Conservation (phyloP, 1,140 invertebrate species). For the Bradysia coprophila region DNA sequence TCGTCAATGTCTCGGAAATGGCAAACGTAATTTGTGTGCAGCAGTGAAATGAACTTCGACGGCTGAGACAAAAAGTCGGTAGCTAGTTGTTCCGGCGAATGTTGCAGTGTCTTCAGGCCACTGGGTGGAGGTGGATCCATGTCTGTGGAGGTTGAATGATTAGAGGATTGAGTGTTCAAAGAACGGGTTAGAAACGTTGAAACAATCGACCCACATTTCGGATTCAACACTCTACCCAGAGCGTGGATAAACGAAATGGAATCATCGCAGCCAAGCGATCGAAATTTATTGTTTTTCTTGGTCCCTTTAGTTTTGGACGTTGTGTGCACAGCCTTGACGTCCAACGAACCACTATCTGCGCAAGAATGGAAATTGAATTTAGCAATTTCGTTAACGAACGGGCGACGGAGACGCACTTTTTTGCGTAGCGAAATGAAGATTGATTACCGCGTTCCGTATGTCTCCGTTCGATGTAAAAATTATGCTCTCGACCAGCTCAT, state of each 20-base stretch:
- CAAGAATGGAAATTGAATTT: too few relatives aligned
- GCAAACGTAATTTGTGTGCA: constrained; percentile 53
- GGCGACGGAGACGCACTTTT: too few relatives aligned
- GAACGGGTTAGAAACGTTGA: too few relatives aligned
- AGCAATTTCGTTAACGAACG: too few relatives aligned
- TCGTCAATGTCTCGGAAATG: constrained; percentile 41
- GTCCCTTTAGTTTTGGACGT: background rate
- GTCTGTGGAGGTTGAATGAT: too few relatives aligned
- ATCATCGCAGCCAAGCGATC: constrained; percentile 39
- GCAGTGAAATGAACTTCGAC: constrained; percentile 38
- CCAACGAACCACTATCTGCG: too few relatives aligned
- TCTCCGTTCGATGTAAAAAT: constrained; percentile 46
- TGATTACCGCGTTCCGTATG: constrained; percentile 46
- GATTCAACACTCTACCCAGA: constrained; percentile 54
- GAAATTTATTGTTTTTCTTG: constrained; percentile 12
- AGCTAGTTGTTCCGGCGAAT: constrained; percentile 41
- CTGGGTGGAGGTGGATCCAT: constrained; percentile 2
- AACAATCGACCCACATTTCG: constrained; percentile 34
- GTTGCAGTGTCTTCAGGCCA: constrained; percentile 26
- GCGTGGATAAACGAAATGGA: constrained; percentile 49
- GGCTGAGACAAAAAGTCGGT: constrained; percentile 42
- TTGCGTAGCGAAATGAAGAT: constrained; percentile 46
- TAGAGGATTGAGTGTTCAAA: too few relatives aligned
- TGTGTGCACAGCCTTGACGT: too few relatives aligned
- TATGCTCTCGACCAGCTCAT: constrained; percentile 40